Evolutionary conservation across 1,140 invertebrate genomes (phyloP), one percentile per base, ranked within the genome.

Genomic region (Hesperophylax magnus): DNA sequence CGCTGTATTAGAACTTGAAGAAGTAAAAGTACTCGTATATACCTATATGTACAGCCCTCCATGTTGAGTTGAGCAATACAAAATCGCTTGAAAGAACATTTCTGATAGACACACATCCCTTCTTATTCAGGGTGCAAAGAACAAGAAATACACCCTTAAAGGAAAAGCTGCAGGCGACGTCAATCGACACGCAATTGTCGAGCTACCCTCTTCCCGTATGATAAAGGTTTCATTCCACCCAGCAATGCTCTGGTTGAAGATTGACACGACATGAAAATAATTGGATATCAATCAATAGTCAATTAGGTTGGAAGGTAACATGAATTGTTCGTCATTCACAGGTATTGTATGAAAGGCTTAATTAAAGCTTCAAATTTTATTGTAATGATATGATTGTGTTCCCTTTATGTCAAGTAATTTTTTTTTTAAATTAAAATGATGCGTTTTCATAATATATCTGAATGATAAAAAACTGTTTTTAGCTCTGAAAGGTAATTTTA

Each of bases 171-270:
- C 77, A 83, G 77, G 75, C 71, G 82, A 83, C 82, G 77, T 79
- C 79, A 81, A 83, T 83, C 79, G 77, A 81, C 76, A 81, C 74
- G 82, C 79, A 83, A 81, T 83, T 83, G 81, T 76, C 69, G 77
- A 77, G 79, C 79, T 27, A 77, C 58, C 31, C 67, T 14, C 78
- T 65, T 54, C 17, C 52, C 17, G 31, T 7, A 47, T 0, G 1
- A 47, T 8, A 47, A 47, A 47, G 39, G 39, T 47, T 47, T 47
- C 39, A 11, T 47, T 71, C n/a, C 56, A 58, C 56, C 6, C 56
- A 20, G 56, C n/a, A 47, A 14, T 3, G 9, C 39, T 47, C 11
- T 47, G 39, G 39, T 8, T 47, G 39, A 47, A 47, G 11, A 47
- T 47, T 47, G 39, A 47, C 9, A 14, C 39, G 39, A 47, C 39